Evolutionary conservation across 2,113 vertebrate genomes (phyloP).

Genomic region (Zingel zingel): DNA sequence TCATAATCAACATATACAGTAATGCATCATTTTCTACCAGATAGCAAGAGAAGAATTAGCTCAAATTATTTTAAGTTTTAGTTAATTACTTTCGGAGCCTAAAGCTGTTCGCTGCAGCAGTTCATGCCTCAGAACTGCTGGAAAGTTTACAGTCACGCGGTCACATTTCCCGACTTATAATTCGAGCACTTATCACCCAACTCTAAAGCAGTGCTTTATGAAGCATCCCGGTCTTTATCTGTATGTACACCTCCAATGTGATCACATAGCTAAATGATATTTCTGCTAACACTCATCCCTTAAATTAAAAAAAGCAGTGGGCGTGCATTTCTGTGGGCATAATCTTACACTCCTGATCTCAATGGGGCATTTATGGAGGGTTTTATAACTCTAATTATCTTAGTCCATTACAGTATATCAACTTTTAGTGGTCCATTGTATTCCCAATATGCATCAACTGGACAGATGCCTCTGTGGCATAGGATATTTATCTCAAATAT

Average conservation of each 20-base stretch:
- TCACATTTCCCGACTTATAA: conserved; percentile 86
- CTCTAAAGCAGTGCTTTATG: conserved; percentile 83
- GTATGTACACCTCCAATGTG: conserved; percentile 84
- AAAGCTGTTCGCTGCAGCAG: conserved; percentile 78
- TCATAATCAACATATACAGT: conserved; percentile 85
- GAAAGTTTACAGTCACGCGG: conserved; percentile 85
- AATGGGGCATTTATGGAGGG: conserved; percentile 84
- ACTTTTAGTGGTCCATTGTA: conserved; percentile 83
- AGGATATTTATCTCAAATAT: conserved; percentile 70
- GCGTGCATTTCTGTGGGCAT: conserved; percentile 84
- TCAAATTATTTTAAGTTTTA: conserved; percentile 87
- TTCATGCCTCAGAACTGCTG: conserved; percentile 79
- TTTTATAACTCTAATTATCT: conserved; percentile 88
- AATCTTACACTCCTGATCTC: conserved; percentile 83
- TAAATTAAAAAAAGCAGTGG: conserved; percentile 87
- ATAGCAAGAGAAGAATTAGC: conserved; percentile 85
- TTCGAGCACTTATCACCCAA: conserved; percentile 87
- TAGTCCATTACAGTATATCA: conserved; percentile 86
- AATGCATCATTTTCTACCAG: conserved; percentile 84
- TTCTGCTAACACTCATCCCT: conserved; percentile 85
- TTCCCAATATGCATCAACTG: conserved; percentile 73
- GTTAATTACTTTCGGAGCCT: conserved; percentile 88
- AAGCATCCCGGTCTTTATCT: conserved; percentile 84
- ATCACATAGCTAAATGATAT: conserved; percentile 84
- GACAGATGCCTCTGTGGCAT: conserved; percentile 74